Base-by-base conservation (phyloP, 2,888 invertebrate species). In the Acleris cristana region DNA sequence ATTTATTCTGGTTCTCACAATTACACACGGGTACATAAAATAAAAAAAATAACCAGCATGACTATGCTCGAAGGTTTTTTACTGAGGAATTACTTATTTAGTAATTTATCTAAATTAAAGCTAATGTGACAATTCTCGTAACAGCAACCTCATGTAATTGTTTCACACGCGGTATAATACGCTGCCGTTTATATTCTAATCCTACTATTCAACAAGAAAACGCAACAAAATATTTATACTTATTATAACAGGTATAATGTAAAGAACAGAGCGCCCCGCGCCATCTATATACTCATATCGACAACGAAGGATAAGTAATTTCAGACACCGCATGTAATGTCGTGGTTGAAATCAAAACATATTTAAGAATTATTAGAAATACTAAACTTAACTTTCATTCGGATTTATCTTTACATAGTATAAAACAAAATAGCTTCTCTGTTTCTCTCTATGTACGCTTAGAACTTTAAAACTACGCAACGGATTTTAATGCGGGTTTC, bases 31-130 rank as follows among this genome's bases (percentile, higher is more conserved):
- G 19, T 51, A 21, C 3, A 5, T 19, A 8, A 12, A 1, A 7
- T 45, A 30, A 54, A 54, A 54, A 19, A 54, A 54, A 54, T 26
- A 48, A n/a, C 7, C 8, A 48, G 18, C 48, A 48, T 48, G 48
- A 40, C 40, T 8, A 18, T 2, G 48, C 48, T 8, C 18, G 48
- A 10, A 40, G 40, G 40, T 40, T 44, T 56, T 55, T 55, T 56
- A 56, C 16, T 18, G 7, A 40, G 23, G 52, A 30, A 54, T 52
- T 59, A 59, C 48, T 65, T 59, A 54, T 40, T 21, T 30, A 19
- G 53, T 18, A 57, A 66, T 62, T 58, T 57, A 58, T 44, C 52
- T 34, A 52, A 40, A 57, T 57, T 58, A 52, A 52, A 64, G 18
- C 52, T 52, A 57, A 55, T 55, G 26, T 26, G 16, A 55, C 55